Evolutionary conservation across 2,888 invertebrate genomes (phyloP).

Genomic region (Zhuqinia jingwanae): DNA sequence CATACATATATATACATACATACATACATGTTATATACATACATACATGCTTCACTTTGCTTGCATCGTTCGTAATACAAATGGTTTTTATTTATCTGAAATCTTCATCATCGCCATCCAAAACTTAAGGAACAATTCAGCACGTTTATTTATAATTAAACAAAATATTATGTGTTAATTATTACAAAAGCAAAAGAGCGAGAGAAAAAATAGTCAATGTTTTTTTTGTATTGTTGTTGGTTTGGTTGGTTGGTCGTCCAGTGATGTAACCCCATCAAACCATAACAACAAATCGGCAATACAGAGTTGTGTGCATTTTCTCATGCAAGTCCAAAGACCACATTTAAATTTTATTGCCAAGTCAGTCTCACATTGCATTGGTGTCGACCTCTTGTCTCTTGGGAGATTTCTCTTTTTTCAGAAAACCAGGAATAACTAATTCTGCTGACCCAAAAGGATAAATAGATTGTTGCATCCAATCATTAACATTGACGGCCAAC

Average conservation of each 20-base stretch:
- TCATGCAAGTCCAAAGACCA: background rate
- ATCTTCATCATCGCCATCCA: background rate
- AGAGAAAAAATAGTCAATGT: background rate
- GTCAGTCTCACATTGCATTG: background rate
- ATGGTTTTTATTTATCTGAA: background rate
- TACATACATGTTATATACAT: too few relatives aligned
- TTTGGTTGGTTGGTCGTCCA: conserved; percentile 8
- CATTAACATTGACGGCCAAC: background rate
- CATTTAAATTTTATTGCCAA: background rate
- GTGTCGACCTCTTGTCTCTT: background rate
- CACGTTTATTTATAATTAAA: background rate
- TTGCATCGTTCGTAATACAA: background rate
- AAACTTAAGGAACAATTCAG: too few relatives aligned
- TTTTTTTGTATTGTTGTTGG: background rate
- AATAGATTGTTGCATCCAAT: background rate
- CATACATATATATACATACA: too few relatives aligned
- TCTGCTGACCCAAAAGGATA: background rate
- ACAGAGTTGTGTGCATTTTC: background rate
- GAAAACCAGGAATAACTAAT: background rate
- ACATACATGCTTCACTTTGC: too few relatives aligned
- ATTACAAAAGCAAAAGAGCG: background rate
- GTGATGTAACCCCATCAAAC: background rate
- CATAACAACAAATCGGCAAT: background rate
- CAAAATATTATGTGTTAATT: conserved; percentile 16
- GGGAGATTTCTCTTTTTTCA: background rate